A percentile compares a stretch with the other conserved stretches of the same genome.
These are phyloP conservation scores for Nomada goodeniana DNA, from an alignment of 2,888 invertebrate species.

Conservation along the genomic window DNA sequence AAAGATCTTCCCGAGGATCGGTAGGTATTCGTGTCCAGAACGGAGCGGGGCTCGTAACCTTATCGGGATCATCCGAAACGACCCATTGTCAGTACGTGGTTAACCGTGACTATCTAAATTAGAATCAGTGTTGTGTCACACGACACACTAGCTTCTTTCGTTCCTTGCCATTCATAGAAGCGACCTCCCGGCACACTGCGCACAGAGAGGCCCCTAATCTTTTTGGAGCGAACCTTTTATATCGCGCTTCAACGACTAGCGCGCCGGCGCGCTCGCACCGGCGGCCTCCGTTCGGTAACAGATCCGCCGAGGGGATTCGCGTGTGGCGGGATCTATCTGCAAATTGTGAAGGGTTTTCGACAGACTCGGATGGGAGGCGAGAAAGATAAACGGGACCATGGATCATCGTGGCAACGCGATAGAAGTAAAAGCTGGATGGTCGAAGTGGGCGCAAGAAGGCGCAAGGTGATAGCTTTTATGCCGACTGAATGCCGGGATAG, in stretches of 20 bases:
- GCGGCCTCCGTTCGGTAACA: background rate
- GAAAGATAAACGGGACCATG: background rate
- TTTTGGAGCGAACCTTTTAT: constrained; percentile 20
- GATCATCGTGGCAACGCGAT: constrained; percentile 4
- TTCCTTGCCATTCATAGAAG: constrained; percentile 42
- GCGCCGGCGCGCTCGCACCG: background rate
- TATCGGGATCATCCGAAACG: constrained; percentile 74
- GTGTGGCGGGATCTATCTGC: constrained; percentile 1
- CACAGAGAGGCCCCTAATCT: constrained; percentile 34
- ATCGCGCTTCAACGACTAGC: background rate
- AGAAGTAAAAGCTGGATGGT: background rate
- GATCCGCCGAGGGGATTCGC: background rate
- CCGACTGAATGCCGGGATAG: constrained; percentile 65
- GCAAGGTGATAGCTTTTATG: constrained; percentile 72
- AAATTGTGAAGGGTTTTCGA: constrained; percentile 1
- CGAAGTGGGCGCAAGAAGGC: constrained; percentile 36
- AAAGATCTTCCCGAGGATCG: constrained; percentile 30
- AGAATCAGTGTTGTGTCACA: constrained; percentile 75
- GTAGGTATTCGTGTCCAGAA: constrained; percentile 46
- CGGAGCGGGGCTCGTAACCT: constrained; percentile 57
- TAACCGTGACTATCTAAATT: constrained; percentile 81
- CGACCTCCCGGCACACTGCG: constrained; percentile 29
- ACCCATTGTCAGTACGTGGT: constrained; percentile 78
- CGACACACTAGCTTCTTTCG: constrained; percentile 58
- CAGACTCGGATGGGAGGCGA: background rate